Base-by-base conservation (phyloP, 1,140 invertebrate species). In the Cherax destructor region DNA sequence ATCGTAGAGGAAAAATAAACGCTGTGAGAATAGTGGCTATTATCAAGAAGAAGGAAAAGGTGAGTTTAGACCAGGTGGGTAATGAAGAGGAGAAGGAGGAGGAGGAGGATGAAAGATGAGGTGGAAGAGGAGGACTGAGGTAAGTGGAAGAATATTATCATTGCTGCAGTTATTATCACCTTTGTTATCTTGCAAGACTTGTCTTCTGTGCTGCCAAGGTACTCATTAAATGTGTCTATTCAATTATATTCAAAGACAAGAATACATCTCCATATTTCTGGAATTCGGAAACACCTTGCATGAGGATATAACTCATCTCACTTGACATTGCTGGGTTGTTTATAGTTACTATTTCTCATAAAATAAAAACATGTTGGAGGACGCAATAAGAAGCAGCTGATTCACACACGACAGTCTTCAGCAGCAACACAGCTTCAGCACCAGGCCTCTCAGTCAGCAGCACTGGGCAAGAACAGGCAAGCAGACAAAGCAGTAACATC, bases 11-110 rank as follows among this genome's bases (percentile, higher is more conserved):
- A 3, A 16, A 11, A 30, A 21, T 24, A 1, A 56, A 30, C 56
- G 16, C n/a, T 10, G 59, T 88, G 9, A 50, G 76, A 3, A 59
- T 88, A 30, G n/a, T 88, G 7, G 77, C 86, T 21, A 88, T 88
- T 7, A 47, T 88, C 7, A 80, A 49, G 41, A 88, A 61, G 41
- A 78, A 41, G 41, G 80, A 61, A 59, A 81, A 80, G 61, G 78
- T 88, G 49, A 49, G 84, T 65, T 16, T 13, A 21, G 1, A 65
- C 18, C 5, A 65, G 18, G 18, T 65, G 61, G 61, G 18, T 13
- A 13, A 13, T 10, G 61, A 65, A 21, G 16, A 65, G 13, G 61
- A 65, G 13, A 13, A 65, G 13, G 61, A 65, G 18, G 13, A 21
- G 21, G 21, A 21, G 61, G 13, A 13, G 5, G 11, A 65, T 65